phyloP scores from a whole-genome alignment of 2,888 invertebrate species.

The Thelaira solivaga region DNA sequence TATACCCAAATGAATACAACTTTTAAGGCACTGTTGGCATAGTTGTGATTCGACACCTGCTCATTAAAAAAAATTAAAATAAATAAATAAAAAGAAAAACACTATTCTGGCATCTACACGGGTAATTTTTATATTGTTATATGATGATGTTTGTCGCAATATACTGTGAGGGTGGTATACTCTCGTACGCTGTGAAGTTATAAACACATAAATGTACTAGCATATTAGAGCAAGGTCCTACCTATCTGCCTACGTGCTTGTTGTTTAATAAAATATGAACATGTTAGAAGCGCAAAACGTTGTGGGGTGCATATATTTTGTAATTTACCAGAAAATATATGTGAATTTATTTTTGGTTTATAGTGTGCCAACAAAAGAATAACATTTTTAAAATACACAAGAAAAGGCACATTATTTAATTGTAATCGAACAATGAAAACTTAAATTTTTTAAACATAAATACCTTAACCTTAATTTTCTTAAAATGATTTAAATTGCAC shows the following conservation, averaged over 20 bases:
- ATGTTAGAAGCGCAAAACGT: neutral
- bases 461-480: neutral
- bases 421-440: no score
- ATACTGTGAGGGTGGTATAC: neutral
- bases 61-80: neutral
- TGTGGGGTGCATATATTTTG: neutral
- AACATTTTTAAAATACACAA: no score
- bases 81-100: neutral
- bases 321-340: neutral
- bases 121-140: slow-evolving; percentile 10
- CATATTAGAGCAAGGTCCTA: no score
- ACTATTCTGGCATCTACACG: neutral
- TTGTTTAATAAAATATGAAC: no score
- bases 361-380: no score
- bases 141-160: neutral
- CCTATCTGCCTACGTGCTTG: no score
- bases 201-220: neutral
- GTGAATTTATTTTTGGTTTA: neutral
- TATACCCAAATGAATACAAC: neutral
- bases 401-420: no score
- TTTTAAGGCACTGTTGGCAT: slow-evolving; percentile 4
- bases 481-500: neutral
- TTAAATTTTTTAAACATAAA: no score
- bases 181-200: neutral
- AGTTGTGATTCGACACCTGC: slow-evolving; percentile 39